Conservation (phyloP, 2,888 invertebrate species). For the Ephialtes manifestator region DNA sequence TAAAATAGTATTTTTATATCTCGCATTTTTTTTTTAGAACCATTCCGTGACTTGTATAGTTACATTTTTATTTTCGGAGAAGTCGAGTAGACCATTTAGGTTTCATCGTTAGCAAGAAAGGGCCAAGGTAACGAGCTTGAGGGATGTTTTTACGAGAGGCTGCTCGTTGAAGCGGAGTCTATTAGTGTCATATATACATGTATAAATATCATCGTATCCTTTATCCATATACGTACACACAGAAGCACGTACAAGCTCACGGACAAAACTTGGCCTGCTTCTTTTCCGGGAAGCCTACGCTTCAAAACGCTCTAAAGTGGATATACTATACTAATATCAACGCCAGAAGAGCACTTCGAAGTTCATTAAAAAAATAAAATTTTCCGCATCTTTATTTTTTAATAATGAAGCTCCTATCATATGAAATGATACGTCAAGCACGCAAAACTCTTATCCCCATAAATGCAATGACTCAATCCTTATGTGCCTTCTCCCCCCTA, state of each 20-base stretch:
- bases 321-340: neutral
- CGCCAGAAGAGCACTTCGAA: neutral
- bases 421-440: neutral
- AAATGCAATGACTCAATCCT: slow-evolving; percentile 22
- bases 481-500: neutral
- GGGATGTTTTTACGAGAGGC: slow-evolving; percentile 52
- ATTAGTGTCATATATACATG: slow-evolving; percentile 9
- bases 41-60: neutral
- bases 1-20: neutral
- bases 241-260: slow-evolving; percentile 31
- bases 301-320: slow-evolving; percentile 21
- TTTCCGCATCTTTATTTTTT: neutral
- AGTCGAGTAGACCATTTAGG: slow-evolving; percentile 42
- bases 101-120: slow-evolving; percentile 45
- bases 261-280: slow-evolving; percentile 31
- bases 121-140: slow-evolving; percentile 50
- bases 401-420: neutral
- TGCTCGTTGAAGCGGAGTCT: slow-evolving; percentile 37
- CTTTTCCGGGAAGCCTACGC: slow-evolving; percentile 24
- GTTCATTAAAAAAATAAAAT: neutral
- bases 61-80: neutral
- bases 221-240: slow-evolving; percentile 10
- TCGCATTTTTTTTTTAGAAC: neutral
- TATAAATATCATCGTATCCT: slow-evolving; percentile 17
- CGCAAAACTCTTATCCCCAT: slow-evolving; percentile 7